Conservation (phyloP, 2,113 vertebrate species). For the Gadus macrocephalus region DNA sequence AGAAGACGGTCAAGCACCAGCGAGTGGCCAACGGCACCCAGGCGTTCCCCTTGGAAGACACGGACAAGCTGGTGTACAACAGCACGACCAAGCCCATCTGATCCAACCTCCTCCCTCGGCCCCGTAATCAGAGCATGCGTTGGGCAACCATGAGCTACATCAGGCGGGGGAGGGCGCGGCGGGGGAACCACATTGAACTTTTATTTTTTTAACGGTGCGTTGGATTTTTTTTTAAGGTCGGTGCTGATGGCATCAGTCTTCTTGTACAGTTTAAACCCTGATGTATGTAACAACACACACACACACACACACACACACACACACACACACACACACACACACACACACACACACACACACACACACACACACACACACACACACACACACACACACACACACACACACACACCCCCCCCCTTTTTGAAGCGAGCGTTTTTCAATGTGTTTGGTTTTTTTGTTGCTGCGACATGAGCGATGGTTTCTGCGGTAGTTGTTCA, state of each 20-base stretch:
- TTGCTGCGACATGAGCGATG: background rate
- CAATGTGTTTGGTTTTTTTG: slow-evolving; percentile 23
- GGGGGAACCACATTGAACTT: background rate
- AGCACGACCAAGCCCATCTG: slow-evolving; percentile 88
- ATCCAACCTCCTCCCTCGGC: slow-evolving; percentile 41
- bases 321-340: no score
- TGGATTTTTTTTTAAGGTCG: background rate
- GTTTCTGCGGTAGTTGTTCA: slow-evolving; percentile 9
- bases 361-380: no score
- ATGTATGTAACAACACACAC: no score
- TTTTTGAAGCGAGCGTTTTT: slow-evolving; percentile 19
- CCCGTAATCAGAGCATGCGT: background rate
- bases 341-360: no score
- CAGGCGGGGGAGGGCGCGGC: background rate
- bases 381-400: no score
- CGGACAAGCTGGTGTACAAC: slow-evolving; percentile 84
- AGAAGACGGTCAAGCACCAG: slow-evolving; percentile 59
- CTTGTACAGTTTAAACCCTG: background rate
- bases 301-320: no score
- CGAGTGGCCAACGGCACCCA: slow-evolving; percentile 74
- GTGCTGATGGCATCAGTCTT: background rate
- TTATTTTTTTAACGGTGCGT: background rate
- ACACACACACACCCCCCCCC: no score
- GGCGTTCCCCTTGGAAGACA: slow-evolving; percentile 74
- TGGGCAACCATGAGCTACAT: slow-evolving; percentile 13